Evolutionary conservation across 2,888 invertebrate genomes (phyloP), one percentile per base, ranked within the genome.

Genomic region (Drosophila anceps): DNA sequence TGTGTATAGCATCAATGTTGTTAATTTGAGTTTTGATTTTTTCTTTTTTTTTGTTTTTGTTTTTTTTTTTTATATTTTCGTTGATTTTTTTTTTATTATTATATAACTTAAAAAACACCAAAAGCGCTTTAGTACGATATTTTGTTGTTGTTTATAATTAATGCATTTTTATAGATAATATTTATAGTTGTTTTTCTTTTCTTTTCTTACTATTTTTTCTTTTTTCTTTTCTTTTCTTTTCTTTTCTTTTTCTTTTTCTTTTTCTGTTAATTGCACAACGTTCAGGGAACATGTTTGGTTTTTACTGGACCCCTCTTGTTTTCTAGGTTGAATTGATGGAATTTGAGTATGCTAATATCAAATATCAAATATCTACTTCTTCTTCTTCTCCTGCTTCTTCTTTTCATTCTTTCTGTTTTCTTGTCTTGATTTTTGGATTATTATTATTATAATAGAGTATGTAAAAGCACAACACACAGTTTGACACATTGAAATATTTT

Each of bases 301-400:
- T 73, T 73, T 79, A 78, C 74, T 88, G 80, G 79, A 91, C 91
- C 91, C 91, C 91, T 91, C 91, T 91, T 92, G 91, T 92, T 92
- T 89, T 90, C 65, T 72, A 73, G 67, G 67, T 83, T 76, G 79
- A 75, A 80, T 80, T 88, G 66, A 77, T 77, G 55, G 62, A 58
- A 69, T 18, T 27, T 24, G n/a, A 44, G 33, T 55, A 57, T 57
- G 20, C 65, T 65, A 66, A 46, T 55, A 46, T 59, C 58, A 67
- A 63, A 62, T 62, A 54, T 27, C 43, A 57, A 61, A 60, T 50
- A 53, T 70, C 46, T 53, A 53, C 46, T 57, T 46, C 15, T 12
- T 50, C 58, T 33, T 59, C 46, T 60, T 67, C 37, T 53, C 53
- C 60, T 51, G 59, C 53, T 59, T 41, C 0, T 46, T 31, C 51